These are phyloP conservation scores for Lasius platythorax DNA, from an alignment of 2,888 invertebrate genomes.

Conservation along the genomic window DNA sequence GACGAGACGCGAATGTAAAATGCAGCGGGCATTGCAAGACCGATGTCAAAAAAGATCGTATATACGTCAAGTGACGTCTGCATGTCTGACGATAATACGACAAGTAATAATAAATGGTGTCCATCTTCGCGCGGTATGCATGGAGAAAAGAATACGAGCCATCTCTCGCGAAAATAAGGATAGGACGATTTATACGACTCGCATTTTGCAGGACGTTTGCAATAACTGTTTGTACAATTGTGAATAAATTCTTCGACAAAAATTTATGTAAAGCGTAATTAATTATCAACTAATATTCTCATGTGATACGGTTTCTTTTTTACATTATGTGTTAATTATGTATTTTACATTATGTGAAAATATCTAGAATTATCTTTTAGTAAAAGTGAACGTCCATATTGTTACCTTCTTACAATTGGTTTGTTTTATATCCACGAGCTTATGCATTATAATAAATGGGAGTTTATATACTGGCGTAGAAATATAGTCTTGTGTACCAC, in stretches of 20 bases:
- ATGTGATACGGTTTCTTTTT: neutral
- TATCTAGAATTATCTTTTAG: neutral
- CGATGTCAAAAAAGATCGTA: slow-evolving; percentile 28
- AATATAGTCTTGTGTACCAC: neutral
- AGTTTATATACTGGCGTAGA: neutral
- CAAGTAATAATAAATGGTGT: slow-evolving; percentile 33
- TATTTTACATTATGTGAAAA: neutral
- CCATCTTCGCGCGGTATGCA: neutral
- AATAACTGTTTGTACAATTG: neutral
- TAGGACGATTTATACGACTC: slow-evolving; percentile 26
- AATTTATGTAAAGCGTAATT: neutral
- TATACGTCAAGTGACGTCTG: slow-evolving; percentile 25
- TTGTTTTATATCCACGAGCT: neutral
- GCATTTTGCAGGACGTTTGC: neutral
- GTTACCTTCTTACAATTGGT: neutral
- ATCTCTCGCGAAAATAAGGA: slow-evolving; percentile 5
- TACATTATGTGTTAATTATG: neutral
- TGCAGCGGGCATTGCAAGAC: neutral
- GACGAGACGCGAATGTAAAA: slow-evolving; percentile 53
- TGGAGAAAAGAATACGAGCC: neutral
- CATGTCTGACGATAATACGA: slow-evolving; percentile 39
- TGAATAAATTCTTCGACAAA: neutral
- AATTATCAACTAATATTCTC: neutral
- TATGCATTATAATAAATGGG: neutral
- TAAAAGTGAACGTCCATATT: neutral